Evolutionary conservation across 2,797 vertebrate species (phyloP), one percentile per base, ranked within the genome.

Genomic region (Ciconia nigra): DNA sequence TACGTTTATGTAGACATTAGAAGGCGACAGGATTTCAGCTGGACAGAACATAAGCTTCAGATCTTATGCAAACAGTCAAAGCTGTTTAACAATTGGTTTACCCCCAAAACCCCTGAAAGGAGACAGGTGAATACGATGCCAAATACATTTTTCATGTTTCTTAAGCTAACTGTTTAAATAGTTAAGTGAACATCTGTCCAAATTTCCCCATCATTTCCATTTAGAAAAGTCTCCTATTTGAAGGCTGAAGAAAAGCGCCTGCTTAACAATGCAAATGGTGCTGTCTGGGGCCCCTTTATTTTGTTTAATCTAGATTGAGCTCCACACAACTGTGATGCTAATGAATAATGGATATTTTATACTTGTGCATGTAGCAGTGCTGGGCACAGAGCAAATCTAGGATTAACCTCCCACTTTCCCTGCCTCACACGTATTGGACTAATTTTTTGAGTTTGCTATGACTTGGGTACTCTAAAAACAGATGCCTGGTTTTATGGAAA

Each of bases 131-230:
- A 96, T 96, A 66, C 41, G 73, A 84, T 92, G 89, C 94, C 95
- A 96, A 96, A 95, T 97, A 96, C 95, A 93, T 96, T 95, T 93
- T 97, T 97, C 96, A 96, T 97, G 98, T 98, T 97, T 90, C 97
- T 98, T 97, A 98, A 98, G 98, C 97, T 96, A 98, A 96, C 96
- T 98, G 96, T 98, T 98, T 97, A 98, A 98, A 98, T 98, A 98
- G 98, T 97, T 98, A 96, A 97, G 97, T 97, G 94, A 97, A 98
- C 96, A 98, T 96, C 98, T 98, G 97, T 98, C 98, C 96, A 96
- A 98, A 97, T 98, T 98, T 98, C 97, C 96, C 96, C 96, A 96
- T 98, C 96, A 97, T 98, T 98, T 98, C 98, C 97, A 98, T 98
- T 98, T 96, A 91, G 94, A 97, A 96, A 94, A 94, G 95, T 93